Conservation (phyloP, 2,113 vertebrate species). For the Pterophyllum scalare region DNA sequence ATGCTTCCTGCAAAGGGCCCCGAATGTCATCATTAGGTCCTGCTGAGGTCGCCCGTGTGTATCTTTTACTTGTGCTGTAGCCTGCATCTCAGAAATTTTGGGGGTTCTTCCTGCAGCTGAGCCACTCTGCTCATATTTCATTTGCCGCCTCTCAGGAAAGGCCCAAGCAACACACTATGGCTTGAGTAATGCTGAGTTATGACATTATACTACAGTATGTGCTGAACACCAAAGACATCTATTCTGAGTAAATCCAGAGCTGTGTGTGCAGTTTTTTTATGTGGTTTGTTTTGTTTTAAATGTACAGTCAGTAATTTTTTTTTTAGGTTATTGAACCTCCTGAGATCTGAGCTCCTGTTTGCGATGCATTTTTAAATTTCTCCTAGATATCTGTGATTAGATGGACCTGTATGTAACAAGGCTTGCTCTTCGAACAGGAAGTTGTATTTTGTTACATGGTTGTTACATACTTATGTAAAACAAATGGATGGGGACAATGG, state of each 20-base stretch:
- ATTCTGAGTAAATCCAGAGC: background rate
- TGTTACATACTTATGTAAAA: no score
- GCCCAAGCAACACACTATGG: background rate
- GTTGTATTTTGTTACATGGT: background rate
- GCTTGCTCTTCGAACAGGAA: background rate
- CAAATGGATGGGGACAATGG: background rate
- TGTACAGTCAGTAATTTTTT: no score
- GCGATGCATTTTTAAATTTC: background rate
- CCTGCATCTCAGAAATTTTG: background rate
- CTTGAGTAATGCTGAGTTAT: background rate
- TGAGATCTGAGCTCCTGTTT: background rate
- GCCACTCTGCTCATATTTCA: background rate
- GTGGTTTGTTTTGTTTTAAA: background rate
- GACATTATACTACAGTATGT: background rate
- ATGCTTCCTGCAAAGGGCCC: slow-evolving; percentile 5
- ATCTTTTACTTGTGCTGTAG: background rate
- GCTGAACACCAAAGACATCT: background rate
- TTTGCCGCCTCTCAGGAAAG: background rate
- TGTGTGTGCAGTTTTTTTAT: background rate
- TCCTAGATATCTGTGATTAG: background rate
- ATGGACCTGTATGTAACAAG: background rate
- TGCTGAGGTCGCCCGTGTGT: background rate
- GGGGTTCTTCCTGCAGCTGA: background rate
- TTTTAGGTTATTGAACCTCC: background rate
- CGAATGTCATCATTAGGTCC: slow-evolving; percentile 25